phyloP scores from a whole-genome alignment of 2,888 invertebrate species.

The Plemyria rubiginata region DNA sequence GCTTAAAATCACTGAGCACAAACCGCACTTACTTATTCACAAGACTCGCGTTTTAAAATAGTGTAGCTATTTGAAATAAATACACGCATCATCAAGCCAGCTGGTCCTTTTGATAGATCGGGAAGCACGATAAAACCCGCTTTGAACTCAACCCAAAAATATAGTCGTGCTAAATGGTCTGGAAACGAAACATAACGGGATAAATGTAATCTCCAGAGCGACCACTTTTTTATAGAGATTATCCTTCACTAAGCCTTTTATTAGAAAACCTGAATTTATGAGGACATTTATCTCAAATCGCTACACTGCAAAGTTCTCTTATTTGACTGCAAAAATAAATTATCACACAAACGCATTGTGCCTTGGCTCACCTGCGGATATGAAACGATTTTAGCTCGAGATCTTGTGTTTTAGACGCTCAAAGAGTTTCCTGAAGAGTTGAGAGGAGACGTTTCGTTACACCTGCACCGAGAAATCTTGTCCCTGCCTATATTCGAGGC shows the following conservation, averaged over 20 bases:
- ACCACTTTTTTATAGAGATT: conserved; percentile 45
- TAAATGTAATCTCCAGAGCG: conserved; percentile 47
- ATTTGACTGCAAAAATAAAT: not conserved
- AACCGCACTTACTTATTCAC: conserved; percentile 12
- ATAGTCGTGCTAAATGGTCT: conserved; percentile 49
- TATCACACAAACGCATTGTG: conserved; percentile 10
- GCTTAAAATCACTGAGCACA: conserved; percentile 19
- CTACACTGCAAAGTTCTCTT: conserved; percentile 16
- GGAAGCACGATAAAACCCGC: conserved; percentile 41
- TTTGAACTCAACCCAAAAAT: conserved; percentile 49
- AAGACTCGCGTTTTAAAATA: conserved; percentile 13
- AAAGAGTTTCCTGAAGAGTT: conserved; percentile 98
- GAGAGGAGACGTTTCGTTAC: conserved; percentile 97
- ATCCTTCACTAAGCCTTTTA: conserved; percentile 41
- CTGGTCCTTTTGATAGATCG: conserved; percentile 42
- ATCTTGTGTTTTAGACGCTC: conserved; percentile 87
- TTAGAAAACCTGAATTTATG: conserved; percentile 34
- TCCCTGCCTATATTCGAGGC: conserved; percentile 97
- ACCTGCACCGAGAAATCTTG: conserved; percentile 96
- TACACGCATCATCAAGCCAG: conserved; percentile 39
- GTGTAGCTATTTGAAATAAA: conserved; percentile 31
- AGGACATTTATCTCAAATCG: conserved; percentile 21
- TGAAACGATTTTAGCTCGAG: conserved; percentile 20
- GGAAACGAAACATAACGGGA: conserved; percentile 52
- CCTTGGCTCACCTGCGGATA: conserved; percentile 26